Percentiles rank a stretch among this genome's conserved stretches.
Evolutionary conservation across 2,888 invertebrate genomes (phyloP).

Genomic region (Pollenia labialis): DNA sequence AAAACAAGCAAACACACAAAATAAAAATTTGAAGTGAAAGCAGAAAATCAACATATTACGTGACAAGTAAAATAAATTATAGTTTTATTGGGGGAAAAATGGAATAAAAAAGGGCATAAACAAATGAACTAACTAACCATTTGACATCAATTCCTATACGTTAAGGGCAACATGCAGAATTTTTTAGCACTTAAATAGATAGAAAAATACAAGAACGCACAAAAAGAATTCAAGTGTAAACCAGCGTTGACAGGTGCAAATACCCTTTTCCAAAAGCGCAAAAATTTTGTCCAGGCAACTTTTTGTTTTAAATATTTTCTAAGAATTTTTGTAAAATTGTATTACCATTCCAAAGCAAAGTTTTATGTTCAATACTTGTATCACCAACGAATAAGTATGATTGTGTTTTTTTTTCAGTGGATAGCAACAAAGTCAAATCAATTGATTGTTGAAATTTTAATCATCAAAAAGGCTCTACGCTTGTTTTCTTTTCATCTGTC

Average conservation of each 20-base stretch:
- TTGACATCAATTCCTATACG: not conserved
- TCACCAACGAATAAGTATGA: not conserved
- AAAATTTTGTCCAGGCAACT: too few species aligned
- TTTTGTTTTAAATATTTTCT: too few species aligned
- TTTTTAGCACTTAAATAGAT: not conserved
- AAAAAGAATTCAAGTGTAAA: not conserved
- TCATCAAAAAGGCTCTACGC: constrained; percentile 55
- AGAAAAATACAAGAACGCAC: not conserved
- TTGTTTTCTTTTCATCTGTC: constrained; percentile 19
- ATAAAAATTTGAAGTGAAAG: constrained; percentile 11
- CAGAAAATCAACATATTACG: constrained; percentile 66
- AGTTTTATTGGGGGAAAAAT: constrained; percentile 34
- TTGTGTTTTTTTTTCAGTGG: constrained; percentile 6
- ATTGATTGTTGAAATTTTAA: constrained; percentile 71
- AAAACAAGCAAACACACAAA: not conserved
- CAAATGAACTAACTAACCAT: constrained; percentile 54
- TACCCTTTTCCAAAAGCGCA: too few species aligned
- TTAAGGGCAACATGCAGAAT: not conserved
- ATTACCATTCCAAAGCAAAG: too few species aligned
- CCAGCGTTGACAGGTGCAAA: not conserved
- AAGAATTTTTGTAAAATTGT: too few species aligned
- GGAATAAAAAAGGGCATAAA: constrained; percentile 28
- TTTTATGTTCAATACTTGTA: too few species aligned
- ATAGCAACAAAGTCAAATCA: constrained; percentile 62
- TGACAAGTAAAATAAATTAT: constrained; percentile 61